These are phyloP conservation scores for Philopedon plagiatum DNA, from an alignment of 2,888 invertebrate genomes.

Conservation along the genomic window DNA sequence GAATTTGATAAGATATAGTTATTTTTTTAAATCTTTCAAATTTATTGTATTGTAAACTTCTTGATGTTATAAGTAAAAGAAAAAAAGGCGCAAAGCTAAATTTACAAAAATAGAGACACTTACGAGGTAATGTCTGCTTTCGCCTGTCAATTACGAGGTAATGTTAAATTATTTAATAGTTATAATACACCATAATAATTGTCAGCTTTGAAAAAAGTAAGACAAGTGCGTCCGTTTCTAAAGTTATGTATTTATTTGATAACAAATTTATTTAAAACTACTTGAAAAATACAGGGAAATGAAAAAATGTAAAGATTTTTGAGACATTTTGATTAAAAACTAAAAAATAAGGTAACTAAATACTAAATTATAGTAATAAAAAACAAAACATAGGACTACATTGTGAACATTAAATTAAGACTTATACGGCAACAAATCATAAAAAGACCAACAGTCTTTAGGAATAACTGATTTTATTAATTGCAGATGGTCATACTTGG, in stretches of 20 bases:
- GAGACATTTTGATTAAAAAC: too few species aligned
- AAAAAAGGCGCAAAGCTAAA: background rate
- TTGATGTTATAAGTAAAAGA: background rate
- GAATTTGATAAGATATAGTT: background rate
- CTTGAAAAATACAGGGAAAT: too few species aligned
- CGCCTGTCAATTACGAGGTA: background rate
- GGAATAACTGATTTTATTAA: conserved; percentile 31
- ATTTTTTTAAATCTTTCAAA: background rate
- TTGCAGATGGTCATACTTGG: conserved; percentile 31
- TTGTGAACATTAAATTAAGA: background rate
- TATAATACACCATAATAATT: background rate
- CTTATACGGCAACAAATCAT: too few species aligned
- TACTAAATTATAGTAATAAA: background rate
- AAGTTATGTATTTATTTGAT: too few species aligned
- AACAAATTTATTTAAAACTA: too few species aligned
- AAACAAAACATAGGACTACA: background rate
- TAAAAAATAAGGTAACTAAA: background rate
- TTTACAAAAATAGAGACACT: background rate
- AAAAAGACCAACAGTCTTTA: conserved; percentile 29
- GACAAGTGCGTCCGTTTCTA: background rate
- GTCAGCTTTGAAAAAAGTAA: background rate
- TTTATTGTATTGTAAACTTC: background rate
- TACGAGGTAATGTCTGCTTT: background rate
- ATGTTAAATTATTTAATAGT: background rate
- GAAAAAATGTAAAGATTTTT: too few species aligned